phyloP scores from a whole-genome alignment of 2,797 vertebrate genomes.

The Phoeniculus purpureus region DNA sequence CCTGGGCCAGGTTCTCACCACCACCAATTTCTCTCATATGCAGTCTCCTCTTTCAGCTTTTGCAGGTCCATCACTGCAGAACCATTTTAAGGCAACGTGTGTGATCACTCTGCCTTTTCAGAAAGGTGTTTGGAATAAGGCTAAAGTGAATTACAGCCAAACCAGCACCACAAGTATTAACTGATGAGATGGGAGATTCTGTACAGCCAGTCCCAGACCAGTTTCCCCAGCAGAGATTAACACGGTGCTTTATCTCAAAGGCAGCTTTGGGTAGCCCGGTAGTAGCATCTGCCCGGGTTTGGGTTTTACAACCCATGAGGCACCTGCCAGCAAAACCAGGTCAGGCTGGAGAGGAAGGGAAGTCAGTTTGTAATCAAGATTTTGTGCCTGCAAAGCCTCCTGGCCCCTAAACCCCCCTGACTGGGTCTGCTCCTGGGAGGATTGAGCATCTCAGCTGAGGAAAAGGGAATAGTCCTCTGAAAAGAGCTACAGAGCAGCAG shows the following conservation, averaged over 20 bases:
- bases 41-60: no score
- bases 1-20: no score
- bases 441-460: background rate
- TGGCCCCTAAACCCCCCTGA: background rate
- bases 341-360: background rate
- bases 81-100: rapidly evolving
- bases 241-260: rapidly evolving
- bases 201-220: background rate
- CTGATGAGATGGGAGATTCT: background rate
- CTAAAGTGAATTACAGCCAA: background rate
- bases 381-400: background rate
- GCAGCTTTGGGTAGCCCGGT: background rate
- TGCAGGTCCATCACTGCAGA: background rate
- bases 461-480: background rate
- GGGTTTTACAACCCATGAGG: background rate
- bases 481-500: background rate
- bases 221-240: background rate
- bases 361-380: background rate
- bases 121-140: background rate
- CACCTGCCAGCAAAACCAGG: background rate
- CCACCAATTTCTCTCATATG: no score
- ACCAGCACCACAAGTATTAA: background rate
- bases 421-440: background rate
- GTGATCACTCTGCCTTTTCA: background rate
- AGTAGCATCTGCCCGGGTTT: background rate